Base-by-base conservation (phyloP, 2,888 invertebrate species). In the Loripinus fragilis region DNA sequence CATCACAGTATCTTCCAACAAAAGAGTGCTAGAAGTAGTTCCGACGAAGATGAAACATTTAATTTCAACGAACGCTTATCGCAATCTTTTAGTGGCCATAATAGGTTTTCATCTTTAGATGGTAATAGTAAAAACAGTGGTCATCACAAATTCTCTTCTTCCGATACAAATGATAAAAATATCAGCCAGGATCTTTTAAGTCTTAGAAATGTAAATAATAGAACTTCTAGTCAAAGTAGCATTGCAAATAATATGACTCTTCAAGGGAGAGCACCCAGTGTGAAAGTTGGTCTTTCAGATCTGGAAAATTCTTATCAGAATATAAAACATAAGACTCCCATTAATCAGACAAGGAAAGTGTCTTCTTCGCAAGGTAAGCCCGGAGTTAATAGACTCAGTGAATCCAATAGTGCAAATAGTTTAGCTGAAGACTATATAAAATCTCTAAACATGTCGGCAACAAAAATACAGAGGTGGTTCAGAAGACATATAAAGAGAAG, bases 221-320 rank as follows among this genome's bases (percentile, higher is more conserved):
- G 74, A 68, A 76, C 80, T 28, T 77, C 76, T 52, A 81, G 74
- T 71, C 76, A 83, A 55, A 88, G 81, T 78, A 82, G 86, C 48
- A 88, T 93, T 28, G 91, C 92, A 15, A 93, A 92, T 73, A 93
- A 93, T 77, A 92, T 92, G 91, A 92, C 91, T 5, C 79, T 87
- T 5, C 91, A 89, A 50, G 91, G 90, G 3, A 88, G 89, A 84
- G 87, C 87, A 2, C 88, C 88, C 42, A 87, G 86, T 45, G 85
- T 89, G 25, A 92, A 92, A 86, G 89, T 91, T 7, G 87, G 92
- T 20, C 82, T 92, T 35, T 89, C 90, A 7, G 90, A 88, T 75
- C 87, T 93, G 80, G 92, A 93, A 83, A 93, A 93, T 72, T 91
- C 92, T 0, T 92, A 91, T 78, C 92, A 92, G 82, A 93, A 93